These are phyloP conservation scores for Valencia hispanica DNA, from an alignment of 2,797 vertebrate genomes.

Conservation along the genomic window DNA sequence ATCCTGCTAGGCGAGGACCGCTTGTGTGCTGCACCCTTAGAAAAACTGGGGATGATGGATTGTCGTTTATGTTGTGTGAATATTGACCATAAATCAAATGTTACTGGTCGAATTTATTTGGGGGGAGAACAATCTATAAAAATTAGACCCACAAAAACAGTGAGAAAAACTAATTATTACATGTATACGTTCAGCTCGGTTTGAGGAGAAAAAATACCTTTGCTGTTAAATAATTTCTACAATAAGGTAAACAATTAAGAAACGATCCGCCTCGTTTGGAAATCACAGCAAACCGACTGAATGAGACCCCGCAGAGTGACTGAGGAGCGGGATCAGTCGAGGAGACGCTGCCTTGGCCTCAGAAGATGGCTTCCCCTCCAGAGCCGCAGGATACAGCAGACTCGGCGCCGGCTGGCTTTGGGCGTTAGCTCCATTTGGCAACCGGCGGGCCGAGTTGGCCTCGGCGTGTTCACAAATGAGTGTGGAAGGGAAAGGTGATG, in stretches of 20 bases:
- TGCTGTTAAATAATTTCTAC: neutral
- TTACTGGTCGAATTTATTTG: neutral
- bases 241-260: neutral
- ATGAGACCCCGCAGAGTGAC: constrained; percentile 54
- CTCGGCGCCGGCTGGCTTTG: constrained; percentile 62
- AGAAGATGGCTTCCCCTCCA: constrained; percentile 72
- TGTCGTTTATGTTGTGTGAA: too few relatives aligned
- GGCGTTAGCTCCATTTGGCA: constrained; percentile 69
- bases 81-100: too few relatives aligned
- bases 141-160: neutral
- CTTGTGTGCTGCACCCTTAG: too few relatives aligned
- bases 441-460: constrained; percentile 59
- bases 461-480: constrained; percentile 53
- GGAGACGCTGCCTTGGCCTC: constrained; percentile 69
- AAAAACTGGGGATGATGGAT: neutral
- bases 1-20: neutral
- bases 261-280: neutral
- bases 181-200: neutral
- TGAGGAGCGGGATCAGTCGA: constrained; percentile 52
- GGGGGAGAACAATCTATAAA: neutral
- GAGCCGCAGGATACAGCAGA: constrained; percentile 61
- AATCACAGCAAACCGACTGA: neutral
- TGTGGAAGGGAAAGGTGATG: constrained; percentile 56
- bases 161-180: neutral
- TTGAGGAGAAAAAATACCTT: neutral